Evolutionary conservation across 2,888 invertebrate genomes (phyloP), one percentile per base, ranked within the genome.

Genomic region (Eristalis arbustorum): DNA sequence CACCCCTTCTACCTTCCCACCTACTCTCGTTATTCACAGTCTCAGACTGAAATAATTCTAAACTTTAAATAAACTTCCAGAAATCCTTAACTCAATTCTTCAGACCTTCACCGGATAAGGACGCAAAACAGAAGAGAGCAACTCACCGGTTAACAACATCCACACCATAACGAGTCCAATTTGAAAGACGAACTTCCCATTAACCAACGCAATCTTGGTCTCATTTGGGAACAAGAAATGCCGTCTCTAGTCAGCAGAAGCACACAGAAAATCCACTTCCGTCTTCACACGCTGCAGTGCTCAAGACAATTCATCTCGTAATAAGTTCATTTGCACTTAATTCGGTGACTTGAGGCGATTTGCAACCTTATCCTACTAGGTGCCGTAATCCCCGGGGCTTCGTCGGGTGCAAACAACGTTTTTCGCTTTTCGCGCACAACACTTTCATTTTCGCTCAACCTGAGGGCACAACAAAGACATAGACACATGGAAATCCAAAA

Each of bases 241-340:
- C 49, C 49, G 18, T 8, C 18, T 18, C 49, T 18, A 6, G 49
- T 18, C 18, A 18, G 49, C 49, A 8, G 18, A 42, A 5, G 42
- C 42, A 42, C 40, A 18, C 5, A n/a, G 28, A 49, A 28, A 73
- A 63, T 49, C 72, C 34, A 63, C 49, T 56, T 73, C 22, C 31
- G 4, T 10, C 31, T 73, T 61, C 23, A 11, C 18, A 11, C n/a
- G 49, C 49, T 18, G 49, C 62, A 71, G 5, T 57, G 28, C 69
- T 64, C 77, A 71, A 63, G 56, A 74, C 37, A 73, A 67, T 67
- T 73, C 61, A 23, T 23, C 22, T 11, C 28, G 67, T 67, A 73
- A 62, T 61, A 62, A 73, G 72, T 73, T 67, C 40, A 67, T 67
- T 79, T 73, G 49, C 66, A 73, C 67, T 67, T 80, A 62, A 80